These are phyloP conservation scores for Meloidogyne exigua DNA, from an alignment of 1,140 invertebrate species.

Conservation along the genomic window DNA sequence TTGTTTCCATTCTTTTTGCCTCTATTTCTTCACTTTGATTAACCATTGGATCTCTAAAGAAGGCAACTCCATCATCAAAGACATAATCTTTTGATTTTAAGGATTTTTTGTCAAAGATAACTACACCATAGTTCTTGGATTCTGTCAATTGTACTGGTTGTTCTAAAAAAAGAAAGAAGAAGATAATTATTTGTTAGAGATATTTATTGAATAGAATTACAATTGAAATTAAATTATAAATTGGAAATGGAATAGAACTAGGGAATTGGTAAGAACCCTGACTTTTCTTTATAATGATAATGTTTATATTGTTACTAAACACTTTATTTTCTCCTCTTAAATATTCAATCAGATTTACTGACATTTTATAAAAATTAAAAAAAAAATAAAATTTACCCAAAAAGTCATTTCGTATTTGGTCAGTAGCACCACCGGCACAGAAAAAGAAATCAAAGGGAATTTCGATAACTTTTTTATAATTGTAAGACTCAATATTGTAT, in stretches of 20 bases:
- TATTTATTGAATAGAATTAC: no score
- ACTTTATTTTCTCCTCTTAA: no score
- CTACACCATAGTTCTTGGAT: constrained; percentile 15
- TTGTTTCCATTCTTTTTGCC: not conserved
- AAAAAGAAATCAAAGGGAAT: constrained; percentile 23
- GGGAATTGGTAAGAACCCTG: no score
- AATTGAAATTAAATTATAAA: no score
- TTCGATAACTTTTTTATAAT: not conserved
- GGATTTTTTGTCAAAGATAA: not conserved
- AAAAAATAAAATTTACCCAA: not conserved
- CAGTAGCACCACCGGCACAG: constrained; percentile 16
- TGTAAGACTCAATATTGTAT: not conserved
- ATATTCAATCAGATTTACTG: no score
- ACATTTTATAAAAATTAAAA: no score
- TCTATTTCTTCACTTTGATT: no score
- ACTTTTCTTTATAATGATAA: no score
- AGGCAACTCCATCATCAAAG: not conserved
- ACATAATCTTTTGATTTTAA: not conserved
- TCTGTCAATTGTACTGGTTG: not conserved
- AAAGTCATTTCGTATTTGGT: not conserved
- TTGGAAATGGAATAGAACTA: no score
- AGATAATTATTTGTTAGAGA: no score
- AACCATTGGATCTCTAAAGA: not conserved
- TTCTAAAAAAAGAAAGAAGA: not conserved
- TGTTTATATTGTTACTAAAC: no score